Percentiles rank a stretch among this genome's conserved stretches.
Conservation (phyloP, 2,797 vertebrate genomes). For the Limosa lapponica region DNA sequence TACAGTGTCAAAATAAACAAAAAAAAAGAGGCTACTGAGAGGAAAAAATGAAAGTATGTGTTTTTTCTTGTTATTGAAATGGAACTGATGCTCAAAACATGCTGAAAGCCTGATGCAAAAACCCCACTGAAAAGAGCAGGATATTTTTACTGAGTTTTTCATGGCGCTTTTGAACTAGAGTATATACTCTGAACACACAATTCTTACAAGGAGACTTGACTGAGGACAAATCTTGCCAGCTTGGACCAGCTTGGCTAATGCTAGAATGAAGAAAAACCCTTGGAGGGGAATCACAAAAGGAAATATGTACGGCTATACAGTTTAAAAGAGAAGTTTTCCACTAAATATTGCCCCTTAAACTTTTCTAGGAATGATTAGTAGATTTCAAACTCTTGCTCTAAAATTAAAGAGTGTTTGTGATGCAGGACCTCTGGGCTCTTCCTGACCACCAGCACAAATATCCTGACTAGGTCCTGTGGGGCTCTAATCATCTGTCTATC, state of each 20-base stretch:
- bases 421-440: not conserved
- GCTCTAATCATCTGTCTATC: not conserved
- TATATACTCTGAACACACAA: not conserved
- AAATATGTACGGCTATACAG: not conserved
- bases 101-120: not conserved
- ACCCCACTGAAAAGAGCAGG: not conserved
- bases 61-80: not conserved
- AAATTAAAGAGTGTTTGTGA: not conserved
- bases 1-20: not conserved
- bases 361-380: not conserved
- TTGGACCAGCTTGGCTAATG: not conserved
- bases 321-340: not conserved
- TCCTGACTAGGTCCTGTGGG: not conserved
- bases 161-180: not conserved
- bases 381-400: not conserved
- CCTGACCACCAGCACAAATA: not conserved
- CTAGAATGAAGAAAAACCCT: not conserved
- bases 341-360: not conserved
- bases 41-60: not conserved
- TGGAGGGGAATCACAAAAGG: not conserved
- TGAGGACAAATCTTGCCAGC: not conserved
- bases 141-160: not conserved
- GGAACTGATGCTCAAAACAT: not conserved
- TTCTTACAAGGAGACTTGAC: not conserved
- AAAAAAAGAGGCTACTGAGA: not conserved